A percentile compares a stretch with the other conserved stretches of the same genome.
Evolutionary conservation across 2,113 vertebrate species (phyloP).

Genomic region (Ailuropoda melanoleuca): DNA sequence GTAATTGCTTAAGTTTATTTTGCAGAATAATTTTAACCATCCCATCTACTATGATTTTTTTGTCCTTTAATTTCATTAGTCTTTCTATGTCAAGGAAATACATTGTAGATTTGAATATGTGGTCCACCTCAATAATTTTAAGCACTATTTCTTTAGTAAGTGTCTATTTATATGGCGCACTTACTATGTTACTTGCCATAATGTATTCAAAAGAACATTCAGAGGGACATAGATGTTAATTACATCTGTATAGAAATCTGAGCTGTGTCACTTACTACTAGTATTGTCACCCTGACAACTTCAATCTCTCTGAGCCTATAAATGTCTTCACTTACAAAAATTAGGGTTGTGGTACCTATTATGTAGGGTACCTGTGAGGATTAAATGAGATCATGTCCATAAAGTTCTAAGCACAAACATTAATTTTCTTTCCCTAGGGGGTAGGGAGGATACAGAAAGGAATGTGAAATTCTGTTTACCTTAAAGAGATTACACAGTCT

Average conservation of each 20-base stretch:
- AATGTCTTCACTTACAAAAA: not conserved
- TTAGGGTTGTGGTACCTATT: not conserved
- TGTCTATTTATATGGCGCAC: not conserved
- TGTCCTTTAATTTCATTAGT: not conserved
- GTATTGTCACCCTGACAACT: not conserved
- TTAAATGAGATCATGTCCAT: not conserved
- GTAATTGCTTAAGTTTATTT: slow-evolving; percentile 21
- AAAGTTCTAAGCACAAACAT: not conserved
- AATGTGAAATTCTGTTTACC: slow-evolving; percentile 14
- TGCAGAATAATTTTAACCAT: not conserved
- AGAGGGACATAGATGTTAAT: not conserved
- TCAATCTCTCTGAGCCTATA: not conserved
- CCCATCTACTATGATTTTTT: not conserved
- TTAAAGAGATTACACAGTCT: not conserved
- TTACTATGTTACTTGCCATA: not conserved
- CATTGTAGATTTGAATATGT: not conserved
- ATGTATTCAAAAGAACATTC: not conserved
- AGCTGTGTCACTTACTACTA: not conserved
- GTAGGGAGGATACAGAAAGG: slow-evolving; percentile 9
- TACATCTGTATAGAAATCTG: not conserved
- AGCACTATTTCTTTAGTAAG: not conserved
- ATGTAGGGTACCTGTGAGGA: not conserved
- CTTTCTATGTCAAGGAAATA: not conserved
- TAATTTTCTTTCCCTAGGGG: not conserved
- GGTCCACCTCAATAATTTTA: not conserved